Evolutionary conservation across 2,113 vertebrate genomes (phyloP), one percentile per base, ranked within the genome.

Genomic region (Dolichotis patagonum): DNA sequence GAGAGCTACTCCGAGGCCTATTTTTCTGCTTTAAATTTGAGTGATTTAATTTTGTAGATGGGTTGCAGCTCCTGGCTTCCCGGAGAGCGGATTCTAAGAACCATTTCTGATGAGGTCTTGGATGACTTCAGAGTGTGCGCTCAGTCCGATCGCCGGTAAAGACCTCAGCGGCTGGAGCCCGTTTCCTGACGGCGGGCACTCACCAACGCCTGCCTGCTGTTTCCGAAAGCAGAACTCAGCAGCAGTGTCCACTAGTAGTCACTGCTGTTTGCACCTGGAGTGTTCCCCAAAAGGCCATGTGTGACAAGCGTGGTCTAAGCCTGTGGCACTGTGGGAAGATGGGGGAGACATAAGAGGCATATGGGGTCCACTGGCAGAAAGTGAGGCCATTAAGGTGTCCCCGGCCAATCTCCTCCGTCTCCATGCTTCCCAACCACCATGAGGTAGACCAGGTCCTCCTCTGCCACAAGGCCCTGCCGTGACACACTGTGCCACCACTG

Each of bases 41-140:
- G 41, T 69, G 60, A 87, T 93, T 87, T 92, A 41, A 90, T 96
- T 84, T 65, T 73, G 75, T 71, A 80, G 24, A 90, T 52, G 75
- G 63, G n/a, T 73, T 92, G 19, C 63, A 32, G 58, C 52, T 85
- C 46, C 78, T 78, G 67, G 65, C 22, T 95, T 94, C 77, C 52
- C 62, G 35, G 90, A 91, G 63, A 84, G 16, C 24, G 22, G 56
- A 65, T 38, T 86, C 41, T 69, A 43, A 49, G 35, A 93, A 54
- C 35, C 22, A 58, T 69, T 91, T 58, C 49, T 49, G 32, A 95
- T 93, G 81, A 87, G 58, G 52, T 30, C 56, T 82, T 91, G 54
- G 58, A 83, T 30, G 11, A 94, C n/a, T 49, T 80, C 28, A 19
- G 32, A 90, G 38, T 78, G 24, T 49, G 49, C 30, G 10, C 26